A percentile compares a stretch with the other conserved stretches of the same genome.
These are phyloP conservation scores for Etheostoma spectabile DNA, from an alignment of 2,113 vertebrate species.

Conservation along the genomic window DNA sequence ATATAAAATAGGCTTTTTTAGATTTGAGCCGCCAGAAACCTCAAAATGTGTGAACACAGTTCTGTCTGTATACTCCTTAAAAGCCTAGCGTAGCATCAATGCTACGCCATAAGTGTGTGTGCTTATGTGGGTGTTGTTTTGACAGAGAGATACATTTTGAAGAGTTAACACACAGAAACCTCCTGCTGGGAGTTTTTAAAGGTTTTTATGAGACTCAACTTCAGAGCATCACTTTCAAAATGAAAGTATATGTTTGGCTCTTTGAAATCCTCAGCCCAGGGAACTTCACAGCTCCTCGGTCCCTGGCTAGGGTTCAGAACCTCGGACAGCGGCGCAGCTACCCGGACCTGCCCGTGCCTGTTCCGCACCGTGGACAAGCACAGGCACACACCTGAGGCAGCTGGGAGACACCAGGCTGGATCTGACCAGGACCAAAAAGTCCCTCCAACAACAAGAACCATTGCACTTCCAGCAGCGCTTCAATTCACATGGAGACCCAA, in stretches of 20 bases:
- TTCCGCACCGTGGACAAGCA: too few species aligned
- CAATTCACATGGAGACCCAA: not conserved
- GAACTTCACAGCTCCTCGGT: not conserved
- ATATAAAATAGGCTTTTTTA: not conserved
- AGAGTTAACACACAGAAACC: not conserved
- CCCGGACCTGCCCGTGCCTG: too few species aligned
- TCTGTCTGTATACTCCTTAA: not conserved
- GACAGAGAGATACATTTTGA: not conserved
- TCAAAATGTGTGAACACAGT: not conserved
- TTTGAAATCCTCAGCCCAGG: not conserved
- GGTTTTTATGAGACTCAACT: not conserved
- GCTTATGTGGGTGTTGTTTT: too few species aligned
- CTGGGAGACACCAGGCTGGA: not conserved
- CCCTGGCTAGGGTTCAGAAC: not conserved
- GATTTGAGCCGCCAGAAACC: not conserved
- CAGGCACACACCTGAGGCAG: not conserved
- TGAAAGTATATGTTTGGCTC: not conserved
- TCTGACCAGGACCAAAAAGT: not conserved
- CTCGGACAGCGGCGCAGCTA: not conserved
- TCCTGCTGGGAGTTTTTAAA: not conserved
- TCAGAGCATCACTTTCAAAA: slow-evolving; percentile 8
- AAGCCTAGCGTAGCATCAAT: too few species aligned
- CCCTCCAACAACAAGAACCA: slow-evolving; percentile 3
- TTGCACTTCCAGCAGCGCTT: not conserved
- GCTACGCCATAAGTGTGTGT: too few species aligned